Percentiles rank a stretch among this genome's conserved stretches.
These are phyloP conservation scores for Incurvaria masculella DNA, from an alignment of 2,888 invertebrate species.

Conservation along the genomic window DNA sequence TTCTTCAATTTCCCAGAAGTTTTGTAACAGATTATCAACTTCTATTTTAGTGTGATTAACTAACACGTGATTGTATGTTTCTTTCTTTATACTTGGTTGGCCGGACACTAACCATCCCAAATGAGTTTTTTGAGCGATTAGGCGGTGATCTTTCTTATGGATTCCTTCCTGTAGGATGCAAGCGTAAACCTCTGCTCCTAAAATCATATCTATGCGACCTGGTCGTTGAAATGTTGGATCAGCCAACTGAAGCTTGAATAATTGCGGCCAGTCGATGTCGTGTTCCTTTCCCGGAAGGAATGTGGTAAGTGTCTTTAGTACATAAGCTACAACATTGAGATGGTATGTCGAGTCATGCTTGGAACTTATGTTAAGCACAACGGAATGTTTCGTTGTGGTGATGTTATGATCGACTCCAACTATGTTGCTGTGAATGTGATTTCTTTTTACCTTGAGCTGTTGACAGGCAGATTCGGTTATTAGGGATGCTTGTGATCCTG, in stretches of 20 bases:
- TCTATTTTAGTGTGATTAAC: background rate
- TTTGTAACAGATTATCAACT: background rate
- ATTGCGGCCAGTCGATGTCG: background rate
- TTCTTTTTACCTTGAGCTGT: constrained; percentile 13
- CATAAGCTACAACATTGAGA: constrained; percentile 10
- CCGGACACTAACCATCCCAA: background rate
- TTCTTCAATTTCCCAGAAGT: background rate
- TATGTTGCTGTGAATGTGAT: constrained; percentile 13
- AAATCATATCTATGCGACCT: background rate
- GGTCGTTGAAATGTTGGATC: background rate
- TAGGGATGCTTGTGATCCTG: constrained; percentile 20
- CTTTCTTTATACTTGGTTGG: background rate
- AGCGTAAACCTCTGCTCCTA: background rate
- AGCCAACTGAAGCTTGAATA: background rate
- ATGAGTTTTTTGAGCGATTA: background rate
- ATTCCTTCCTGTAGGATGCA: background rate
- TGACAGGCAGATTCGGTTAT: constrained; percentile 15
- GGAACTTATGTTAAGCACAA: constrained; percentile 8
- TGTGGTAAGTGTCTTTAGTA: constrained; percentile 14
- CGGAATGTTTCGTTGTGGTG: constrained; percentile 12
- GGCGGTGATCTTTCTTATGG: background rate
- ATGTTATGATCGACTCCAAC: constrained; percentile 16
- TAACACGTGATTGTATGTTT: background rate
- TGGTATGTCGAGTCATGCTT: background rate
- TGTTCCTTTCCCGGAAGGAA: background rate